Evolutionary conservation across 1,140 invertebrate species (phyloP).

Genomic region (Archegozetes longisetosus): DNA sequence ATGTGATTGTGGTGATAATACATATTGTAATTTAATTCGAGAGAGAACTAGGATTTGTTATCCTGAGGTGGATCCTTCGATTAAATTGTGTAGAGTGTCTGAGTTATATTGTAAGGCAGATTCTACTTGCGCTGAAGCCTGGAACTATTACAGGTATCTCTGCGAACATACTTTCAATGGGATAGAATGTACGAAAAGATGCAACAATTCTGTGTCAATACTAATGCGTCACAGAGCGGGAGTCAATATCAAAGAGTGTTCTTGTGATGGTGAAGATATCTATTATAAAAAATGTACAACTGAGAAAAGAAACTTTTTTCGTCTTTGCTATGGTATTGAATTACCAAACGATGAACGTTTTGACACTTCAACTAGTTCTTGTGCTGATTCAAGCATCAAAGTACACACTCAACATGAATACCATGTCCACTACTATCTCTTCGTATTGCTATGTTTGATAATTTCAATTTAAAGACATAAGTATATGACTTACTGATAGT

Average conservation of each 20-base stretch:
- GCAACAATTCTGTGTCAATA: slow-evolving; percentile 4
- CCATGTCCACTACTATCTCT: too few relatives aligned
- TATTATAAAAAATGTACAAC: background rate
- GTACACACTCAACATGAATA: too few relatives aligned
- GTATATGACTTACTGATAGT: too few relatives aligned
- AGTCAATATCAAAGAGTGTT: background rate
- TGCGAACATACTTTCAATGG: background rate
- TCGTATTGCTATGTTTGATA: too few relatives aligned
- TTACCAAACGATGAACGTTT: too few relatives aligned
- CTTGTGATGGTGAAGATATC: background rate
- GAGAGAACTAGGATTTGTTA: background rate
- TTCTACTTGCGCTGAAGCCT: background rate
- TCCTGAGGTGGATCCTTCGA: background rate
- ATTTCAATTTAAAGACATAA: too few relatives aligned
- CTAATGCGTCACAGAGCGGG: background rate
- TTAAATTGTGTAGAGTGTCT: background rate
- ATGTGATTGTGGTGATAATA: slow-evolving; percentile 13
- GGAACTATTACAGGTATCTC: background rate
- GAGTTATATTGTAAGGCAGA: background rate
- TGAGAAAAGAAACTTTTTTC: background rate
- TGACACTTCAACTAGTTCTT: too few relatives aligned
- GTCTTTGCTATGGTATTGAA: background rate
- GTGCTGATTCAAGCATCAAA: too few relatives aligned
- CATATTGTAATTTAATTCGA: background rate
- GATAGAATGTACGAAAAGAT: slow-evolving; percentile 2